Evolutionary conservation across 2,888 invertebrate genomes (phyloP).

Genomic region (Deroplatys truncata): DNA sequence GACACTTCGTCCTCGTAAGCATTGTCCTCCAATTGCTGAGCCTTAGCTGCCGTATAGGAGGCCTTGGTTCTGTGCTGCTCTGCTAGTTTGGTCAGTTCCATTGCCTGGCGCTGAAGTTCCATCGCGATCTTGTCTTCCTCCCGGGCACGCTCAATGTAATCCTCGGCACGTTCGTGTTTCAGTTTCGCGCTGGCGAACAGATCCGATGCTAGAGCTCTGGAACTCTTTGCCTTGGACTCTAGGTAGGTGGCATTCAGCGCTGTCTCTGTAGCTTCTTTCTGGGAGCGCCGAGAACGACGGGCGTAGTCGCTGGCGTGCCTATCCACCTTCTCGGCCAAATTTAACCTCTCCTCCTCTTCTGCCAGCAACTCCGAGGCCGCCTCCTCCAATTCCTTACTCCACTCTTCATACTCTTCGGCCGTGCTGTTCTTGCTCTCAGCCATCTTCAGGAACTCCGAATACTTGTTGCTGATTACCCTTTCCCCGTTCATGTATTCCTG

Average conservation of each 20-base stretch:
- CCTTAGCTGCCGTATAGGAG: background rate
- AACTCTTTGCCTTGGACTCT: background rate
- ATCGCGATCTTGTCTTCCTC: background rate
- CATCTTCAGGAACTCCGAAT: background rate
- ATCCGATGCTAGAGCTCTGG: background rate
- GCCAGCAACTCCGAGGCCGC: background rate
- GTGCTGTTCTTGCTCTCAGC: background rate
- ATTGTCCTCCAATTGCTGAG: background rate
- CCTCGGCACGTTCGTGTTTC: background rate
- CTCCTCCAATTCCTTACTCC: background rate
- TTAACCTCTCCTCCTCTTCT: background rate
- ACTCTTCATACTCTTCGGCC: background rate
- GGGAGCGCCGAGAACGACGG: background rate
- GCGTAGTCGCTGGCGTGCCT: background rate
- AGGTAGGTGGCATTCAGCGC: background rate
- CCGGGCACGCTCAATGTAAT: background rate
- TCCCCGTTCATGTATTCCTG: background rate
- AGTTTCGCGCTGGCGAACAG: background rate
- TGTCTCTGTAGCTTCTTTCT: background rate
- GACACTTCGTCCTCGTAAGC: background rate
- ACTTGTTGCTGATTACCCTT: background rate
- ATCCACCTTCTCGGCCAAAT: background rate
- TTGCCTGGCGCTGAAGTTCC: background rate
- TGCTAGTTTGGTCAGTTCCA: background rate
- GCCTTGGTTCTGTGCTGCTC: background rate